phyloP scores from a whole-genome alignment of 2,797 vertebrate species.

The Pseudochromis fuscus region DNA sequence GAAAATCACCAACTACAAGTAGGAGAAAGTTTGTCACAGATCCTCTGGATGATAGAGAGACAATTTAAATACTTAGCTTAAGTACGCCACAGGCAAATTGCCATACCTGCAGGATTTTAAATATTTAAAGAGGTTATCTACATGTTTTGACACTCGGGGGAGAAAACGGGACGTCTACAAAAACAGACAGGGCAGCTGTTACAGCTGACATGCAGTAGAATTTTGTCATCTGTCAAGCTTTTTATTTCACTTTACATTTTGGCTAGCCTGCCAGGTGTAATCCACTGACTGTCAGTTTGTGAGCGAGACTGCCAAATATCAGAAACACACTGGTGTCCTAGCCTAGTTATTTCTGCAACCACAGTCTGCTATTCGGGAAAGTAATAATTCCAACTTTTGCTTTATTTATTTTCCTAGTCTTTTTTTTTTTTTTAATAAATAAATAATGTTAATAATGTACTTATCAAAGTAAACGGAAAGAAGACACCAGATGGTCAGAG shows the following conservation, averaged over 20 bases:
- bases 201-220: constrained; percentile 29
- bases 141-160: constrained; percentile 36
- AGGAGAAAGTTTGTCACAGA: constrained; percentile 29
- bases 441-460: constrained; percentile 1
- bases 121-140: constrained; percentile 41
- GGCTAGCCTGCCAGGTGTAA: constrained; percentile 41
- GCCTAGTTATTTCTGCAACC: constrained; percentile 27
- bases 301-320: constrained; percentile 46
- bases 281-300: constrained; percentile 44
- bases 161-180: constrained; percentile 23
- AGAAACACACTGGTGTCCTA: constrained; percentile 27
- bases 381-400: neutral
- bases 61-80: constrained; percentile 33
- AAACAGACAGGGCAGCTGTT: constrained; percentile 27
- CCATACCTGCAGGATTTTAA: constrained; percentile 28
- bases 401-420: too few species aligned
- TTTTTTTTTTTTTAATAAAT: too few species aligned
- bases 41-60: constrained; percentile 34
- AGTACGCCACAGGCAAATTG: constrained; percentile 31
- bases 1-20: constrained; percentile 37
- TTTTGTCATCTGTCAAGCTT: constrained; percentile 45
- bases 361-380: constrained; percentile 1
- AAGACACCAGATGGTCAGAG: neutral
- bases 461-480: neutral
- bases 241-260: constrained; percentile 33